Conservation (phyloP, 1,140 invertebrate species). For the Dendroctonus valens region DNA sequence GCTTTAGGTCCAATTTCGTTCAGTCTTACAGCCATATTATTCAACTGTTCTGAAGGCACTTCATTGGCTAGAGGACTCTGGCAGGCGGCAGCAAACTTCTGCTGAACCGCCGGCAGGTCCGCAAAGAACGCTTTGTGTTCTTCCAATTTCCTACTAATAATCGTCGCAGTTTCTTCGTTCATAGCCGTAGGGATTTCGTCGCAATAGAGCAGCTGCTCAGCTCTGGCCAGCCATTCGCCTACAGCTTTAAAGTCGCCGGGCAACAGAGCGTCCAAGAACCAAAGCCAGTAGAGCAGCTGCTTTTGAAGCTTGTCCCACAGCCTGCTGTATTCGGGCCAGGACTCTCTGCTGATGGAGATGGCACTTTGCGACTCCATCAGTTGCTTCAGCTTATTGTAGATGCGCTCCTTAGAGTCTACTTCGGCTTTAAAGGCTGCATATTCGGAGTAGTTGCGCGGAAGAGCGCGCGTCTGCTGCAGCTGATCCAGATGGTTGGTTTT, state of each 20-base stretch:
- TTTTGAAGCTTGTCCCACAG: conserved; percentile 76
- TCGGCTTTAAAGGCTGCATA: conserved; percentile 70
- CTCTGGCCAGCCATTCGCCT: conserved; percentile 86
- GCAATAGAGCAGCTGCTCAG: conserved; percentile 79
- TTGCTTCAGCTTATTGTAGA: conserved; percentile 71
- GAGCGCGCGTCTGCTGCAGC: conserved; percentile 62
- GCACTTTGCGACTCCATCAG: conserved; percentile 75
- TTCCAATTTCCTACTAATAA: conserved; percentile 83
- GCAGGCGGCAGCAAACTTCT: conserved; percentile 71
- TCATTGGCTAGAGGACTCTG: conserved; percentile 60
- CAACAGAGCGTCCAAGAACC: conserved; percentile 78
- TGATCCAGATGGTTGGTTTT: conserved; percentile 71
- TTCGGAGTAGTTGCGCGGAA: conserved; percentile 67
- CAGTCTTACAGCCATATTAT: conserved; percentile 75
- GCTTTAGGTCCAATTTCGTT: conserved; percentile 69
- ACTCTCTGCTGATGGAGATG: conserved; percentile 74
- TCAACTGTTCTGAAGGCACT: conserved; percentile 74
- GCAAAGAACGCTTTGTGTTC: conserved; percentile 89
- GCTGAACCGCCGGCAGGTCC: conserved; percentile 71
- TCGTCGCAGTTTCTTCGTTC: conserved; percentile 82
- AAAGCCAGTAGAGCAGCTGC: conserved; percentile 80
- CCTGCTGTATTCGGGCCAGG: conserved; percentile 73
- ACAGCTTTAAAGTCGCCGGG: conserved; percentile 80
- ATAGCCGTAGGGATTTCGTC: conserved; percentile 78
- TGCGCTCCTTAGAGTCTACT: conserved; percentile 63